A percentile compares a stretch with the other conserved stretches of the same genome.
These are phyloP conservation scores for Aurelia sp. DNA, from an alignment of 30 jellyfish, hydroid and myxozoan species.

Conservation along the genomic window DNA sequence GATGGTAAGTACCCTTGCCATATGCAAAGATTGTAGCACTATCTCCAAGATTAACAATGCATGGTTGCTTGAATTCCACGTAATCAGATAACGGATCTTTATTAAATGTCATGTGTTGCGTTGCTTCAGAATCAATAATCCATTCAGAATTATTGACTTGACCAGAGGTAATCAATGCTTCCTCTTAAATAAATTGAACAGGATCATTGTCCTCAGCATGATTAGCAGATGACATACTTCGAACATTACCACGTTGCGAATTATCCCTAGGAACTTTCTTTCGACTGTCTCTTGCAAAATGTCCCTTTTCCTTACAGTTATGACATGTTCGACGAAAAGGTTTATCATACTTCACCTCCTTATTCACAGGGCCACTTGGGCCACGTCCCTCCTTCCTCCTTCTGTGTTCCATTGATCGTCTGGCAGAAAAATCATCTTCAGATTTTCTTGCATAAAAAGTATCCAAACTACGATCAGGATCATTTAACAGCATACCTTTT, in stretches of 20 bases:
- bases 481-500: too few species aligned
- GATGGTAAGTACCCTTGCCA: slow-evolving; percentile 67
- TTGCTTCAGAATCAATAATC: slow-evolving; percentile 59
- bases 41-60: slow-evolving; percentile 39
- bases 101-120: slow-evolving; percentile 57
- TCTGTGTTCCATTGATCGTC: slow-evolving; percentile 6
- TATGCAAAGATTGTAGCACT: slow-evolving; percentile 42
- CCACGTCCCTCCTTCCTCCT: background rate
- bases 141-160: slow-evolving; percentile 34
- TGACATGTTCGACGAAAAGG: too few species aligned
- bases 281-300: slow-evolving; percentile 45
- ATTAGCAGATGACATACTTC: slow-evolving; percentile 31
- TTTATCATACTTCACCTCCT: slow-evolving; percentile 11
- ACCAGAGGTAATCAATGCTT: slow-evolving; percentile 27
- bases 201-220: slow-evolving; percentile 35
- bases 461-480: slow-evolving; percentile 9
- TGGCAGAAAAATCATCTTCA: slow-evolving; percentile 28
- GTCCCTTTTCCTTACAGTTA: slow-evolving; percentile 42
- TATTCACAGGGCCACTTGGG: too few species aligned
- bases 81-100: slow-evolving; percentile 45
- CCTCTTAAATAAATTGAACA: too few species aligned
- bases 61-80: slow-evolving; percentile 45
- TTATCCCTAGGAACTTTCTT: background rate
- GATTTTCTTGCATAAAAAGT: slow-evolving; percentile 4
- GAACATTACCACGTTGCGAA: slow-evolving; percentile 1